Evolutionary conservation across 2,888 invertebrate genomes (phyloP).

Genomic region (Papilio demoleus): DNA sequence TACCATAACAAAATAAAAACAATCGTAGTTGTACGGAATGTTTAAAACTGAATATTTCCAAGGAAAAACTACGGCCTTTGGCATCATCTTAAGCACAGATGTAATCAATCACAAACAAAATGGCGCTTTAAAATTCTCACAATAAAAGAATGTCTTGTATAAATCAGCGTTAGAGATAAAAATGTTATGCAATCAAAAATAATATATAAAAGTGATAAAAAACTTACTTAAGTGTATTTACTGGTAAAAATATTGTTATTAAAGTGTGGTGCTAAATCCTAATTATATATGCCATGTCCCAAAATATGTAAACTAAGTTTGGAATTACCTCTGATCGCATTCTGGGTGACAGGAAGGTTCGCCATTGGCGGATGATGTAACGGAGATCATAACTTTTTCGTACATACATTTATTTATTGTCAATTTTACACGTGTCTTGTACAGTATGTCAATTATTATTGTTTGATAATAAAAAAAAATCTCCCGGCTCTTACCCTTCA

Average conservation of each 20-base stretch:
- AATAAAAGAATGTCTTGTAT: slow-evolving; percentile 1
- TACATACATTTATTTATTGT: no score
- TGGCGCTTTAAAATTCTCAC: slow-evolving; percentile 4
- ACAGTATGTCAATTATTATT: no score
- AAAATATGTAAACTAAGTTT: no score
- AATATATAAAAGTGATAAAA: background rate
- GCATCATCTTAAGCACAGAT: slow-evolving; percentile 38
- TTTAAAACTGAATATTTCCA: background rate
- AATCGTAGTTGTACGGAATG: background rate
- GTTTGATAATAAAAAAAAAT: no score
- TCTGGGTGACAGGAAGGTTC: no score
- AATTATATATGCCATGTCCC: background rate
- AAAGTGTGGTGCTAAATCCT: background rate
- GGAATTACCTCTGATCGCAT: no score
- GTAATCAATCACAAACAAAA: slow-evolving; percentile 39
- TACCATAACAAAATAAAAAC: no score
- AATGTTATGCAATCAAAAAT: slow-evolving; percentile 1
- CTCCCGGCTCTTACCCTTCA: no score
- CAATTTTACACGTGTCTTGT: no score
- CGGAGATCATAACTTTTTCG: no score
- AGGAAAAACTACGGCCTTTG: slow-evolving; percentile 9
- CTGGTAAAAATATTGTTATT: background rate
- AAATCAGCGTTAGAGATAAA: background rate
- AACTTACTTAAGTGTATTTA: background rate
- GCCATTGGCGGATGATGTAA: no score